Evolutionary conservation across 2,113 vertebrate species (phyloP), one percentile per base, ranked within the genome.

Genomic region (Paramormyrops kingsleyae): DNA sequence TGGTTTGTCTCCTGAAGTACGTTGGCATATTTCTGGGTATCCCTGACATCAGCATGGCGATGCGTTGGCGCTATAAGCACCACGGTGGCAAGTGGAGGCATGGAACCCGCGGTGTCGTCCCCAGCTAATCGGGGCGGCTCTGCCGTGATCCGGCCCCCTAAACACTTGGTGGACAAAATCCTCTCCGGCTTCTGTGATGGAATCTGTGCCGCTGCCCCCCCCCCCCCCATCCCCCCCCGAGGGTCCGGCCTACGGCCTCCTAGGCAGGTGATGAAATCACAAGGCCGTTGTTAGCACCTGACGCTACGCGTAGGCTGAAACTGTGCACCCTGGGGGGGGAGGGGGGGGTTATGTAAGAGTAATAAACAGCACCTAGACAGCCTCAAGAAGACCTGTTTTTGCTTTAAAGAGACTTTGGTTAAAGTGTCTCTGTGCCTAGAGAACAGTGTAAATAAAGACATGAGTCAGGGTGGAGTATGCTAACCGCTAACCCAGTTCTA

Each of bases 81-180:
- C 3, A 21, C 13, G 5, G 87, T 53, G 85, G 19, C 35, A 39
- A 44, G 31, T 13, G n/a, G 80, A 90, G 85, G 90, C 87, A 85
- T 56, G 88, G 66, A 87, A 21, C 87, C 90, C 88, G 6, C 44
- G 12, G 39, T 89, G 92, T 31, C 3, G 92, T 87, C 44, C 83
- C 21, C 12, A 56, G 56, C 89, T 95, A 94, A 95, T 95, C 95
- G 92, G 83, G 21, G 90, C 49, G 89, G 91, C 91, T 94, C 92
- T 94, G 93, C 92, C 91, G 74, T 49, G 88, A 90, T 90, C 92
- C 90, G 92, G 91, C 91, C 90, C 92, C 91, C 87, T 91, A 86
- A 92, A 91, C 91, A 92, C 89, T 91, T 85, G 83, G 42, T 27
- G 92, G 91, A 92, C 91, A 91, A 90, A 92, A 91, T 91, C 83